phyloP scores from a whole-genome alignment of 2,113 vertebrate species.

The Falcunculus frontatus region DNA sequence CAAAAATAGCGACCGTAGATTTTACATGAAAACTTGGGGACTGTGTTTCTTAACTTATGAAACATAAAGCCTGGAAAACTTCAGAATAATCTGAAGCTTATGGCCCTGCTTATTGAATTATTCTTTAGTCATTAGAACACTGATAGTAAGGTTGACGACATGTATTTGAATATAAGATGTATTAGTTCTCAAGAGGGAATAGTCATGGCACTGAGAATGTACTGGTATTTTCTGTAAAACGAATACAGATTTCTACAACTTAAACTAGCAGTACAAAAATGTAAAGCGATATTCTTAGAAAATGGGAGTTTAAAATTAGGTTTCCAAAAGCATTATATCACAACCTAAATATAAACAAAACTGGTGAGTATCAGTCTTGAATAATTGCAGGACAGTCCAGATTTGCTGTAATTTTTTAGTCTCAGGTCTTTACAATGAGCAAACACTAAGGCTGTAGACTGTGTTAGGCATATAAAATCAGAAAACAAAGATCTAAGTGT shows the following conservation, averaged over 20 bases:
- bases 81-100: background rate
- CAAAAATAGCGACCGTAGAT: background rate
- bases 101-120: background rate
- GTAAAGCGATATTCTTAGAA: background rate
- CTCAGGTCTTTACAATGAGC: background rate
- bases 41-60: background rate
- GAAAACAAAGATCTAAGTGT: background rate
- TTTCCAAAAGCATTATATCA: background rate
- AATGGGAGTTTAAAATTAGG: background rate
- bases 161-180: background rate
- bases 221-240: background rate
- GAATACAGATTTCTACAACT: background rate
- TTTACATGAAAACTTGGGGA: background rate
- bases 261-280: background rate
- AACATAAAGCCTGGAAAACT: background rate
- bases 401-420: background rate
- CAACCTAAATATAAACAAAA: background rate
- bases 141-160: background rate
- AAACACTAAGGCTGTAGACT: background rate
- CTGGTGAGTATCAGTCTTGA: background rate
- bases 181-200: background rate
- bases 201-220: background rate
- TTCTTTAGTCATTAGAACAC: background rate
- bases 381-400: background rate
- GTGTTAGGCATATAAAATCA: background rate